Evolutionary conservation across 2,113 vertebrate species (phyloP), one percentile per base, ranked within the genome.

Genomic region (Orycteropus afer): DNA sequence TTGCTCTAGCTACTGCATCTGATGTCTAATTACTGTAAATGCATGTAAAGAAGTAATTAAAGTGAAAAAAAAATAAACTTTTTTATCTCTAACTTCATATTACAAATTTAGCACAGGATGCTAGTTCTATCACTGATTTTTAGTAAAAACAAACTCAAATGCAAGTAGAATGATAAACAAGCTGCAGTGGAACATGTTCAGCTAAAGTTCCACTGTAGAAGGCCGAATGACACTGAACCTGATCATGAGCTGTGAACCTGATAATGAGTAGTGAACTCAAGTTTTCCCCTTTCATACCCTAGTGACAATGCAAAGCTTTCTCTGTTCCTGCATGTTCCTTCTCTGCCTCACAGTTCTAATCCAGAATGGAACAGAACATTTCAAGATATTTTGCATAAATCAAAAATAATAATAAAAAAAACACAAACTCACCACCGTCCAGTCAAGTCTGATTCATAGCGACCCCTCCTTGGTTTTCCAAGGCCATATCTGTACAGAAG

Each of bases 31-130:
- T 97, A 96, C 94, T 98, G 77, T 96, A 97, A 98, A 96, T 97
- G 94, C 88, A 91, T 96, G 94, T 96, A 97, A 96, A 95, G 93
- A 95, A 96, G 97, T 95, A 96, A 97, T 96, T 96, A 97, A 95
- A 73, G 95, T 93, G 61, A 27, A 49, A 59, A 81, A 95, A 93
- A 93, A 96, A 92, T 59, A 78, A 95, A 93, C 91, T 59, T 94
- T 92, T 94, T 40, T 27, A 76, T 49, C 47, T 67, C 40, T 15
- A 94, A 91, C 78, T 96, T 95, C 89, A 51, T 95, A 71, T 90
- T 95, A 86, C 80, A 79, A 80, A 95, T 95, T 63, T 91, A 93
- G 49, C 91, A 95, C 81, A 95, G 20, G 45, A 89, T 96, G 42
- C 67, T 93, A 89, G 37, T 37, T 92, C 53, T 81, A 80, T 84